Conservation (phyloP, 2,888 invertebrate species). For the Andrena bicolor region DNA sequence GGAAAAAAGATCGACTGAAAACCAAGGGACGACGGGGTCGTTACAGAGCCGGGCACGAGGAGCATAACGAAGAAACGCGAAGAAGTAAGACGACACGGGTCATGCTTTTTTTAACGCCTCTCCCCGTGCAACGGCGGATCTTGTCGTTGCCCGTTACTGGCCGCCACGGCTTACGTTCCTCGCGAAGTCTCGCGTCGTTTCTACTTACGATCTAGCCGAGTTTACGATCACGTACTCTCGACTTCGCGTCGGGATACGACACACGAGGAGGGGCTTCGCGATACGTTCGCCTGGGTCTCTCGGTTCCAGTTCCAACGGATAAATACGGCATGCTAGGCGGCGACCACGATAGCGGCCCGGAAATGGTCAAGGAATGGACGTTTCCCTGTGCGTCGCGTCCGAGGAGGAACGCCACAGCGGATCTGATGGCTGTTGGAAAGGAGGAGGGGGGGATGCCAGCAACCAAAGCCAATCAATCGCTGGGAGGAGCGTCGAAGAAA, state of each 20-base stretch:
- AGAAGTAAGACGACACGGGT: slow-evolving; percentile 15
- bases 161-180: background rate
- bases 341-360: slow-evolving; percentile 48
- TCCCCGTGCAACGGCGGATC: background rate
- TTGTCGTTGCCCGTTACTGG: slow-evolving; percentile 9
- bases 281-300: slow-evolving; percentile 22
- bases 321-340: slow-evolving; percentile 45
- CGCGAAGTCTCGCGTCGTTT: background rate
- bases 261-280: slow-evolving; percentile 25
- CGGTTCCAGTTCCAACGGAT: slow-evolving; percentile 23
- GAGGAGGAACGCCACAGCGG: slow-evolving; percentile 18
- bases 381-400: slow-evolving; percentile 52
- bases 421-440: slow-evolving; percentile 16
- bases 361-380: slow-evolving; percentile 56
- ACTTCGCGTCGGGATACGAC: slow-evolving; percentile 28
- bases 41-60: slow-evolving; percentile 7
- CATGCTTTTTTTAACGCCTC: slow-evolving; percentile 11
- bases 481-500: background rate
- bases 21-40: slow-evolving; percentile 9
- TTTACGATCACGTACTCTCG: slow-evolving; percentile 29
- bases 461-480: slow-evolving; percentile 2
- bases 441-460: background rate
- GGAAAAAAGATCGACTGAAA: slow-evolving; percentile 27
- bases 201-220: slow-evolving; percentile 9
- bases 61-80: slow-evolving; percentile 30